Percentiles rank a stretch among this genome's conserved stretches.
Conservation (phyloP, 2,888 invertebrate species). For the Drosophila pegasa region DNA sequence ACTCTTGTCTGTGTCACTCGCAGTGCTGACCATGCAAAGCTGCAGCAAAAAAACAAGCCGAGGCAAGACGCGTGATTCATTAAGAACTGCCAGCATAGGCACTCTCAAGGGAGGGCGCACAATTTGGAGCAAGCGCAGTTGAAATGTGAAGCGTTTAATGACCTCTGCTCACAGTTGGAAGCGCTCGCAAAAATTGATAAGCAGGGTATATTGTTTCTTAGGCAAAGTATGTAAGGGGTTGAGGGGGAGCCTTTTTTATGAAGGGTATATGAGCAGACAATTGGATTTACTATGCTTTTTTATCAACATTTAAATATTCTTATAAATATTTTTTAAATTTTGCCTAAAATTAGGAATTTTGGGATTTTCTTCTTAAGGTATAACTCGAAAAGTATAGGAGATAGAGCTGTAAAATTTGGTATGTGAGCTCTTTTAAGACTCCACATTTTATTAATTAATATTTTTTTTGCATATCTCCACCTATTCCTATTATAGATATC, state of each 20-base stretch:
- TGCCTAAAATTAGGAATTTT: too few relatives aligned
- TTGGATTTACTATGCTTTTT: too few relatives aligned
- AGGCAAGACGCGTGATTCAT: constrained; percentile 27
- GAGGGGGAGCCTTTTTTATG: too few relatives aligned
- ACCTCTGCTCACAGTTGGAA: constrained; percentile 41
- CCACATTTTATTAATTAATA: not conserved
- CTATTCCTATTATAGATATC: too few relatives aligned
- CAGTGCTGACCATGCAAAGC: constrained; percentile 4
- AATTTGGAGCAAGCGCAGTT: constrained; percentile 25
- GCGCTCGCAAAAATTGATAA: not conserved
- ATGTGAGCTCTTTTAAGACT: not conserved
- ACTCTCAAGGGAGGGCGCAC: not conserved
- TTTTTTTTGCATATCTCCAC: not conserved
- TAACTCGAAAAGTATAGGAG: not conserved
- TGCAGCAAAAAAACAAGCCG: not conserved
- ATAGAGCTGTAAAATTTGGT: not conserved
- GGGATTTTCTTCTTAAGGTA: too few relatives aligned
- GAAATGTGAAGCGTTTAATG: constrained; percentile 67
- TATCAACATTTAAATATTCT: too few relatives aligned
- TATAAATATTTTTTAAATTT: too few relatives aligned
- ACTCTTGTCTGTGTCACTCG: constrained; percentile 1
- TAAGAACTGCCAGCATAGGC: constrained; percentile 42
- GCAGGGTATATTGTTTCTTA: not conserved
- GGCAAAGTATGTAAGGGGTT: not conserved
- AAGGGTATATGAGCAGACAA: too few relatives aligned